phyloP scores from a whole-genome alignment of 2,888 invertebrate species.

The Dicroscelio sp. region DNA sequence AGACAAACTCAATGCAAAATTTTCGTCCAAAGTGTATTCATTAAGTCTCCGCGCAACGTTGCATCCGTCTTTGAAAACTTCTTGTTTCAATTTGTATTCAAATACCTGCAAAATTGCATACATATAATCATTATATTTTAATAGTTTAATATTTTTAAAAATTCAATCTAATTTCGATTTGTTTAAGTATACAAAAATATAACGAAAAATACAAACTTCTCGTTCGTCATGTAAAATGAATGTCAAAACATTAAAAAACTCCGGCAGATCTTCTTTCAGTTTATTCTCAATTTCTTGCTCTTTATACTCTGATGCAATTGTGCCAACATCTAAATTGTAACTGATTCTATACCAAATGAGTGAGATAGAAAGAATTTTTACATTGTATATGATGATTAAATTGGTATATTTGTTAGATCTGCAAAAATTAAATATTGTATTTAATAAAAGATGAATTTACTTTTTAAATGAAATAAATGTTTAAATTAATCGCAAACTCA shows the following conservation, averaged over 20 bases:
- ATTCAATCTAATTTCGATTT: not conserved
- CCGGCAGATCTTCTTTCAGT: no score
- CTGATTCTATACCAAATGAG: not conserved
- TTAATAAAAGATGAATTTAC: no score
- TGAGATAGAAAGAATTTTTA: not conserved
- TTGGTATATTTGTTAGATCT: not conserved
- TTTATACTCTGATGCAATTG: no score
- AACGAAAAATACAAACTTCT: no score
- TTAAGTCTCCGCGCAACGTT: slow-evolving; percentile 24
- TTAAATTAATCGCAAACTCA: no score
- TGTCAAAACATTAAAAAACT: no score
- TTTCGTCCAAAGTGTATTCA: not conserved
- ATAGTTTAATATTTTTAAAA: no score
- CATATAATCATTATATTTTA: no score
- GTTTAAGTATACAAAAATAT: no score
- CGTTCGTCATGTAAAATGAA: no score
- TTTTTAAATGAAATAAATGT: no score
- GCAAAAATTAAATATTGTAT: not conserved
- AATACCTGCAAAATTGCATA: slow-evolving; percentile 18
- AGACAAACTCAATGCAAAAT: not conserved
- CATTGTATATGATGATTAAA: not conserved
- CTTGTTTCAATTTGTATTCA: not conserved
- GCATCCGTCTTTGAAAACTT: slow-evolving; percentile 30
- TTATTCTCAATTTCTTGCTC: no score
- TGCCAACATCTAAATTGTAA: not conserved